These are phyloP conservation scores for Heterodera filipjevi DNA, from an alignment of 2,888 invertebrate genomes.

Conservation along the genomic window DNA sequence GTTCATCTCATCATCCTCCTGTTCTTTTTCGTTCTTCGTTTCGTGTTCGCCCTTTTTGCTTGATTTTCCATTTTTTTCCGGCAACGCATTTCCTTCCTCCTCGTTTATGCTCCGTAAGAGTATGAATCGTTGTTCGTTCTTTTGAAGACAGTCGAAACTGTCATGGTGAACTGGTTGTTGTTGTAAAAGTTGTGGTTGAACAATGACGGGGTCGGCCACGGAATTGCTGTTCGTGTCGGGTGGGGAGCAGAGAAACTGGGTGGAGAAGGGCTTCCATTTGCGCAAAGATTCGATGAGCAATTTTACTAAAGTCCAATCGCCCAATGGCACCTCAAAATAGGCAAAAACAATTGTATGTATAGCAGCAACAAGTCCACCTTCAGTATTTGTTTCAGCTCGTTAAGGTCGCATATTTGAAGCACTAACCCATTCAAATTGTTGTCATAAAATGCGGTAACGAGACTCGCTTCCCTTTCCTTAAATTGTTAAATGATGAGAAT, in stretches of 20 bases:
- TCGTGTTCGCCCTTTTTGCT: not conserved
- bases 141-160: not conserved
- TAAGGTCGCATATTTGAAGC: constrained; percentile 67
- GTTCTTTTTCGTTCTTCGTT: not conserved
- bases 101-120: constrained; percentile 29
- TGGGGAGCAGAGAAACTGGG: constrained; percentile 17
- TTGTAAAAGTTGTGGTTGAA: not conserved
- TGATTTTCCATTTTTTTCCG: constrained; percentile 2
- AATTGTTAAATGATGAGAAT: not conserved
- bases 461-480: not conserved
- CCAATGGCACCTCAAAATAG: constrained; percentile 53
- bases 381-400: constrained; percentile 66
- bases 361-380: constrained; percentile 35
- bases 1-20: constrained; percentile 22
- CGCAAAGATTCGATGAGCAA: constrained; percentile 61
- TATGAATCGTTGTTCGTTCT: not conserved
- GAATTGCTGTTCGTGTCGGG: not conserved
- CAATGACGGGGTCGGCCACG: constrained; percentile 4
- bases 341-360: not conserved
- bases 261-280: constrained; percentile 41
- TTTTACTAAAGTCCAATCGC: constrained; percentile 64
- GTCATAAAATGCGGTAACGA: constrained; percentile 32
- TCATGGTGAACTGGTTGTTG: not conserved
- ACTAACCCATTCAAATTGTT: constrained; percentile 63
- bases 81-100: constrained; percentile 20